Conservation (phyloP, 2,797 vertebrate genomes). For the Rhinogobio ventralis region DNA sequence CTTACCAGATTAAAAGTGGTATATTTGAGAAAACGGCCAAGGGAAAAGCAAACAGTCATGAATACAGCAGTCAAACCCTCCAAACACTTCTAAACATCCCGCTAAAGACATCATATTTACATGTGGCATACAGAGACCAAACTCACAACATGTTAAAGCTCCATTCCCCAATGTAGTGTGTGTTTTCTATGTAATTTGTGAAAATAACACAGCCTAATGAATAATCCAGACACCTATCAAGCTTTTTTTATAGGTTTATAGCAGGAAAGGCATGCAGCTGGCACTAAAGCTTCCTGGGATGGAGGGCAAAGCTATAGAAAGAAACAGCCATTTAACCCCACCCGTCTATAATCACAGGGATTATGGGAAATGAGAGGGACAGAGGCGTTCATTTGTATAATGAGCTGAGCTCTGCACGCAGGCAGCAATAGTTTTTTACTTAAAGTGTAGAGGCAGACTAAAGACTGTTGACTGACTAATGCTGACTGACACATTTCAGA, state of each 20-base stretch:
- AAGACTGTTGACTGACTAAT: slow-evolving; percentile 10
- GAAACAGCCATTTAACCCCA: slow-evolving; percentile 23
- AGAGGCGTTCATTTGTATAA: slow-evolving; percentile 61
- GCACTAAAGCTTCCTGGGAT: neutral
- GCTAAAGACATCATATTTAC: neutral
- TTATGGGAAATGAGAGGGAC: slow-evolving; percentile 59
- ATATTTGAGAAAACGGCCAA: neutral
- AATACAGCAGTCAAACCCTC: neutral
- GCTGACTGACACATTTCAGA: neutral
- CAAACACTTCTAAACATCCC: neutral
- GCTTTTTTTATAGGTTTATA: neutral
- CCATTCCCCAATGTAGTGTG: neutral
- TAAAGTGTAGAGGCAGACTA: slow-evolving; percentile 1
- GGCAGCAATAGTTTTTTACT: neutral
- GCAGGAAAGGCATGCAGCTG: slow-evolving; percentile 27
- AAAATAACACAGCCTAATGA: slow-evolving; percentile 1
- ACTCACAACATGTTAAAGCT: neutral
- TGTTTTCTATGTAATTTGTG: neutral
- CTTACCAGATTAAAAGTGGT: neutral
- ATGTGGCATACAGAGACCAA: neutral
- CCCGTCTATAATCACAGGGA: slow-evolving; percentile 54
- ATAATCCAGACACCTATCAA: slow-evolving; percentile 1
- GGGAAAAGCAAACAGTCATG: neutral
- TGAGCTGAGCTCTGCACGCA: slow-evolving; percentile 10
- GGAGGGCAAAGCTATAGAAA: slow-evolving; percentile 9